Conservation (phyloP, 1,140 invertebrate genomes). For the Brachionus rotundiformis region DNA sequence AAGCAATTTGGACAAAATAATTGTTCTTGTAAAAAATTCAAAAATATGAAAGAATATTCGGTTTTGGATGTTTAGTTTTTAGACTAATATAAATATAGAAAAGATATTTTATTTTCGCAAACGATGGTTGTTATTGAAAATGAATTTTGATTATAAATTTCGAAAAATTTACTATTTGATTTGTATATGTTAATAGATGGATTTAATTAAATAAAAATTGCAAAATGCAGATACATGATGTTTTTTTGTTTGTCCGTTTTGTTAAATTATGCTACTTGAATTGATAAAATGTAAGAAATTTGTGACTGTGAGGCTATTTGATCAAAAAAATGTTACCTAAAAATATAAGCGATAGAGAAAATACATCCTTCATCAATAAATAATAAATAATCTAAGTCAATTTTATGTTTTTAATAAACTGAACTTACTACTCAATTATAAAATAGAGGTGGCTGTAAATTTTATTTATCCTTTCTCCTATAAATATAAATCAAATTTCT, state of each 20-base stretch:
- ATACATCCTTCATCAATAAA: no score
- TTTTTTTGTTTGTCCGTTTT: neutral
- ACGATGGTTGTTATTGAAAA: slow-evolving; percentile 35
- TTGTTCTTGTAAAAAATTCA: neutral
- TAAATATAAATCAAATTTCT: no score
- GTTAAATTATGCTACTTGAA: no score
- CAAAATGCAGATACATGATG: neutral
- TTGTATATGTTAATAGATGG: neutral
- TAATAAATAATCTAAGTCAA: no score
- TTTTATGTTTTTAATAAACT: no score
- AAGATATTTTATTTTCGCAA: slow-evolving; percentile 18
- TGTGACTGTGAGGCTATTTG: no score
- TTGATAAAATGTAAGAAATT: no score
- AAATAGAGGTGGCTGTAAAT: no score
- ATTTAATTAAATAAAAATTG: neutral
- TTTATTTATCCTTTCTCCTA: no score
- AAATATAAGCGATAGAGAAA: no score
- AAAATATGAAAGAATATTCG: neutral
- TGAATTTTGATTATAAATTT: slow-evolving; percentile 34
- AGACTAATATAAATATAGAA: neutral
- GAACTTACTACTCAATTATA: no score
- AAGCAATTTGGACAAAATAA: neutral
- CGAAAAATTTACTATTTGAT: neutral
- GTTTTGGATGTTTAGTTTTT: neutral
- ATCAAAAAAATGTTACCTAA: no score